A percentile compares a stretch with the other conserved stretches of the same genome.
Evolutionary conservation across 1,140 invertebrate genomes (phyloP).

Genomic region (Neodiprion virginianus): DNA sequence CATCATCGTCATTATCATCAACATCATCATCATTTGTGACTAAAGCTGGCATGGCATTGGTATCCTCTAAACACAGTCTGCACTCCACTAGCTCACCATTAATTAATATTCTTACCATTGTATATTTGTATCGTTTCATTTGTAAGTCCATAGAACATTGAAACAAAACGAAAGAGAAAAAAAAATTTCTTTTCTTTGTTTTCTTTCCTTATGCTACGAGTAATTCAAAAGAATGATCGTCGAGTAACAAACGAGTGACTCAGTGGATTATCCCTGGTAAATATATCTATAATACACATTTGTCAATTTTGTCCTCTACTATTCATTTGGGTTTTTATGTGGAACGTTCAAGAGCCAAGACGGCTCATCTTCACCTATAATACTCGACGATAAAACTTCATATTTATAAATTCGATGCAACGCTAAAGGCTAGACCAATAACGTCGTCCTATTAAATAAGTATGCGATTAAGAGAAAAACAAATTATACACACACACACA

Average conservation of each 20-base stretch:
- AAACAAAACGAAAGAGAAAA: constrained; percentile 19
- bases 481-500: too few species aligned
- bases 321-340: too few species aligned
- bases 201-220: constrained; percentile 25
- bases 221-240: constrained; percentile 34
- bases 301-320: too few species aligned
- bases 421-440: constrained; percentile 44
- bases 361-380: constrained; percentile 21
- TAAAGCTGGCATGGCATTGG: constrained; percentile 58
- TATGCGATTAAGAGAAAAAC: background rate
- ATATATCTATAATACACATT: too few species aligned
- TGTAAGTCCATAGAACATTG: constrained; percentile 47
- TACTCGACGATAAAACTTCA: constrained; percentile 48
- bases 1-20: constrained; percentile 18
- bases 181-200: background rate
- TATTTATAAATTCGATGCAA: constrained; percentile 46
- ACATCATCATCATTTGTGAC: constrained; percentile 50
- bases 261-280: too few species aligned
- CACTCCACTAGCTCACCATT: constrained; percentile 63
- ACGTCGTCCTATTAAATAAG: constrained; percentile 55
- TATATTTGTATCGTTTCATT: constrained; percentile 41
- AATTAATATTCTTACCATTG: constrained; percentile 49
- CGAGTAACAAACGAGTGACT: background rate
- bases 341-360: background rate
- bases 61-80: constrained; percentile 65